Base-by-base conservation (phyloP, 2,797 vertebrate genomes). In the Anniella stebbinsi region DNA sequence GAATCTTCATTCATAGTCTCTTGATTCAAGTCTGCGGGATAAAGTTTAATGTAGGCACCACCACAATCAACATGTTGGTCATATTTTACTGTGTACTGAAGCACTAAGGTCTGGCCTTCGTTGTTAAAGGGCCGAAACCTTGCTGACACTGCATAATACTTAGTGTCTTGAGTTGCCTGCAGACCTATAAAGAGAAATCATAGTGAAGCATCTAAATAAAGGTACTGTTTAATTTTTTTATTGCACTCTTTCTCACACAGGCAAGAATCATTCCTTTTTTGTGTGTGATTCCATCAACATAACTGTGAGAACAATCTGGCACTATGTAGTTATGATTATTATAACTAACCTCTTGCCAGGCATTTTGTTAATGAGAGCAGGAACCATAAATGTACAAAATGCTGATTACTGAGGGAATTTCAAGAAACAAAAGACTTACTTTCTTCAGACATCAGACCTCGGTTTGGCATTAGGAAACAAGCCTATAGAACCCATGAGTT, bases 41-140 rank as follows among this genome's bases (percentile, higher is more conserved):
- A 98, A 87, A 98, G 96, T 95, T 98, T 98, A 83, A 98, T 92
- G 91, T 97, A 98, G 82, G 98, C 97, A 3, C 98, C 98, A 33
- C 98, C 97, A 80, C 98, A 98, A 95, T 98, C 97, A 2, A 98
- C 97, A 75, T 90, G 98, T 95, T 98, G 97, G 94, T 98, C 97
- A 0, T 98, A 98, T 94, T 98, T 99, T 91, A 98, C 98, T 73
- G 96, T 96, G 94, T 98, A 98, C 93, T 98, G 96, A 88, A 98
- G 94, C 92, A 98, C 97, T 33, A 98, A 95, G 66, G 95, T 96
- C 95, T 98, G 93, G 38, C 96, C 98, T 91, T 98, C 95, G 96
- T 98, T 98, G 96, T 92, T 97, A 96, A 98, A 97, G 41, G 97
- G 97, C 54, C 98, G 95, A 93, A 98, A 98, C 72, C 97, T 98